Percentiles rank a stretch among this genome's conserved stretches.
Conservation (phyloP, 2,113 vertebrate genomes). For the Otis tarda region DNA sequence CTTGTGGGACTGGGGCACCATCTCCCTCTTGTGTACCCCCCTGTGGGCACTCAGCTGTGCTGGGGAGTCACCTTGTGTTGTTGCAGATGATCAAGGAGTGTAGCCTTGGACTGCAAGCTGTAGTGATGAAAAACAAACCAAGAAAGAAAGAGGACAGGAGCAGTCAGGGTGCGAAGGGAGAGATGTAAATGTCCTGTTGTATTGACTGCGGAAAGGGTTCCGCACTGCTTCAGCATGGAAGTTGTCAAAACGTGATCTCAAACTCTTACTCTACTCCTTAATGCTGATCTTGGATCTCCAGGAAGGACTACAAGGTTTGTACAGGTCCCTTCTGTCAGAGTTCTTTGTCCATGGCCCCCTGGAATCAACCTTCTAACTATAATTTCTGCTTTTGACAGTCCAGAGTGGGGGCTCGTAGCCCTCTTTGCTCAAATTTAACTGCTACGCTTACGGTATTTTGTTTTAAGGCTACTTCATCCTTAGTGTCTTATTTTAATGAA, state of each 20-base stretch:
- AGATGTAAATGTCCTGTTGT: not conserved
- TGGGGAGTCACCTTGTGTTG: not conserved
- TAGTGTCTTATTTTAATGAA: not conserved
- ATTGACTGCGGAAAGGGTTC: not conserved
- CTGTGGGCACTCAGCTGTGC: not conserved
- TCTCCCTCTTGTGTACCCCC: not conserved
- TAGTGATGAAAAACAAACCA: not conserved
- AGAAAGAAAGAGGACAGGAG: not conserved
- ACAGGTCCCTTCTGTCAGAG: not conserved
- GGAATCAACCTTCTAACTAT: not conserved
- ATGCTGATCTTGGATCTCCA: fast-evolving
- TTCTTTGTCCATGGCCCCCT: not conserved
- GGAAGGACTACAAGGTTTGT: not conserved
- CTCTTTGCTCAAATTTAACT: not conserved
- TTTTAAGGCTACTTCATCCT: not conserved
- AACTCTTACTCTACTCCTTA: not conserved
- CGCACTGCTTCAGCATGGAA: not conserved
- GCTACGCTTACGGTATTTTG: not conserved
- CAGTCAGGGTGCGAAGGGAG: not conserved
- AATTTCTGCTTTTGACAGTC: not conserved
- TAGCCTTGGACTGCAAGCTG: not conserved
- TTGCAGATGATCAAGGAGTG: not conserved
- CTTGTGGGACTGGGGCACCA: not conserved
- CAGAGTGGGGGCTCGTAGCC: not conserved
- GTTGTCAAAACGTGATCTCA: not conserved